Evolutionary conservation across 1,140 invertebrate genomes (phyloP), one percentile per base, ranked within the genome.

Genomic region (Antheraea pernyi): DNA sequence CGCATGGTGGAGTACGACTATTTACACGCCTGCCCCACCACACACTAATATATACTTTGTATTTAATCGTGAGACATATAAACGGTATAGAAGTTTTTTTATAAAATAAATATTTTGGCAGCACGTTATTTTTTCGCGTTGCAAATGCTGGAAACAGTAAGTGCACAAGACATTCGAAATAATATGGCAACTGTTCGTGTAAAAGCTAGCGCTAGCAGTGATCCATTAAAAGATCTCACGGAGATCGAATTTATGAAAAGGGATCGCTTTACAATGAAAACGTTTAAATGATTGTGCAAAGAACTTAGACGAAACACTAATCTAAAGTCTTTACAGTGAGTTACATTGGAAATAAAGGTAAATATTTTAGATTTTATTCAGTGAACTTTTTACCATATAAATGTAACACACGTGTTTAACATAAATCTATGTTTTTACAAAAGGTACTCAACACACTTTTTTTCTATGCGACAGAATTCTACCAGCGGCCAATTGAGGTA

Each of bases 381-480:
- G 11, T 42, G 9, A 39, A 42, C 39, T 11, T 42, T 42, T 42
- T 42, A 42, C 39, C 39, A 9, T 42, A 11, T 11, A 42, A 9
- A 11, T 42, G 39, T 7, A 4, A 42, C 11, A 9, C 2, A 42
- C 39, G 11, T 42, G 7, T 42, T 42, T 36, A 59, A 59, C 16
- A 59, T 30, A 65, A 61, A 19, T 30, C 22, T 39, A 37, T 48
- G 61, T 61, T 64, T 18, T 70, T 63, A 67, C 70, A 65, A n/a
- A 48, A 74, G 72, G 69, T 70, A 0, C 22, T 30, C 61, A 65
- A 61, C 65, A 69, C 60, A 59, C 59, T 74, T 36, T 68, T 68
- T 19, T 74, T 74, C n/a, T 69, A 37, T 63, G 68, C 72, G 22
- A 59, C 68, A 13, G 68, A 65, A 37, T 74, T 61, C 5, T 74